Conservation (phyloP, 2,888 invertebrate genomes). For the Calephelis perditalis region DNA sequence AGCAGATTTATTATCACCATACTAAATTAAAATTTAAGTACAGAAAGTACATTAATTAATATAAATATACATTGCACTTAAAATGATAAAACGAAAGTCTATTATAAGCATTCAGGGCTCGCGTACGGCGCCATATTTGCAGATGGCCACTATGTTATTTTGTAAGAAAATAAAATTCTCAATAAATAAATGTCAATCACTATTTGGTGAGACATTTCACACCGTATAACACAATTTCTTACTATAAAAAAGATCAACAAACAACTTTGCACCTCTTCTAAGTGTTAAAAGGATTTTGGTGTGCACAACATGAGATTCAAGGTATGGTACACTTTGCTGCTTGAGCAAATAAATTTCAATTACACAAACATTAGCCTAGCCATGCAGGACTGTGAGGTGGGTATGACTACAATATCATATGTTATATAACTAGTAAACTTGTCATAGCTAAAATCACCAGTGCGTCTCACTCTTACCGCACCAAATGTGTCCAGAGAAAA, state of each 20-base stretch:
- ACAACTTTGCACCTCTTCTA: slow-evolving; percentile 72
- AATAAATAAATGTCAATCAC: slow-evolving; percentile 77
- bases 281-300: slow-evolving; percentile 54
- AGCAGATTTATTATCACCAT: slow-evolving; percentile 22
- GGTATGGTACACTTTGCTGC: slow-evolving; percentile 66
- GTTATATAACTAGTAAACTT: slow-evolving; percentile 47
- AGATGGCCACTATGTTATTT: slow-evolving; percentile 67
- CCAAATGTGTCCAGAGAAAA: slow-evolving; percentile 42
- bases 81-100: slow-evolving; percentile 36
- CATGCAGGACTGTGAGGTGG: slow-evolving; percentile 65
- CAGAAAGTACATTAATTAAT: slow-evolving; percentile 36
- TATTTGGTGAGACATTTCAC: slow-evolving; percentile 72
- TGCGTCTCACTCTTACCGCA: slow-evolving; percentile 49
- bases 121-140: slow-evolving; percentile 70
- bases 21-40: slow-evolving; percentile 49
- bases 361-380: slow-evolving; percentile 53
- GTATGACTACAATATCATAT: slow-evolving; percentile 57
- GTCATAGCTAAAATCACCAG: slow-evolving; percentile 55
- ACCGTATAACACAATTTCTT: slow-evolving; percentile 75
- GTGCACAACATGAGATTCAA: slow-evolving; percentile 76
- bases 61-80: slow-evolving; percentile 28
- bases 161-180: slow-evolving; percentile 77
- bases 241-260: slow-evolving; percentile 76
- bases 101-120: slow-evolving; percentile 44
- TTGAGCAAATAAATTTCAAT: slow-evolving; percentile 72